phyloP scores from a whole-genome alignment of 2,888 invertebrate genomes.

The Plemyria rubiginata region DNA sequence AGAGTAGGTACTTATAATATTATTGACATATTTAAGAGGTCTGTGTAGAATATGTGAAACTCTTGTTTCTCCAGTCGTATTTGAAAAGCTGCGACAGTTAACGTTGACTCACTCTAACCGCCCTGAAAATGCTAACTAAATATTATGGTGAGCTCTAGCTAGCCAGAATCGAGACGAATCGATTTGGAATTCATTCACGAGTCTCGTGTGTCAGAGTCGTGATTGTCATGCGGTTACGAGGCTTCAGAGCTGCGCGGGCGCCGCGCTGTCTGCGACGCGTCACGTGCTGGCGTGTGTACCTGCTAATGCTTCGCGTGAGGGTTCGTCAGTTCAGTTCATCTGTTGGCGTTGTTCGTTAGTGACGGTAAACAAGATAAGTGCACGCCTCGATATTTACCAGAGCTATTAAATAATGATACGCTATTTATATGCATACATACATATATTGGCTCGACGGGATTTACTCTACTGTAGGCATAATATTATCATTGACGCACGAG shows the following conservation, averaged over 20 bases:
- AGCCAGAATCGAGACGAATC: constrained; percentile 5
- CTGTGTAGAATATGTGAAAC: too few relatives aligned
- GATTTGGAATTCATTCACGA: constrained; percentile 8
- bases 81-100: neutral
- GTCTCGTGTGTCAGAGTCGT: constrained; percentile 10
- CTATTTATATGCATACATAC: neutral
- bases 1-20: too few relatives aligned
- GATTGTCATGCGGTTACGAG: neutral
- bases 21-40: too few relatives aligned
- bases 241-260: constrained; percentile 3
- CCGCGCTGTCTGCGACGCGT: constrained; percentile 13
- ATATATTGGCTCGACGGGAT: constrained; percentile 10
- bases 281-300: neutral
- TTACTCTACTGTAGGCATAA: constrained; percentile 4
- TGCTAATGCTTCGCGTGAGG: too few relatives aligned
- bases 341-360: too few relatives aligned
- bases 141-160: neutral
- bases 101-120: constrained; percentile 12
- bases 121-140: neutral
- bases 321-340: too few relatives aligned
- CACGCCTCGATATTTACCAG: too few relatives aligned
- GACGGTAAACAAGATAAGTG: too few relatives aligned
- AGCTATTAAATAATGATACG: neutral
- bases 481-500: constrained; percentile 2
- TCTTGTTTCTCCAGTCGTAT: neutral